phyloP scores from a whole-genome alignment of 2,113 vertebrate species.

The Chaetodon auriga region DNA sequence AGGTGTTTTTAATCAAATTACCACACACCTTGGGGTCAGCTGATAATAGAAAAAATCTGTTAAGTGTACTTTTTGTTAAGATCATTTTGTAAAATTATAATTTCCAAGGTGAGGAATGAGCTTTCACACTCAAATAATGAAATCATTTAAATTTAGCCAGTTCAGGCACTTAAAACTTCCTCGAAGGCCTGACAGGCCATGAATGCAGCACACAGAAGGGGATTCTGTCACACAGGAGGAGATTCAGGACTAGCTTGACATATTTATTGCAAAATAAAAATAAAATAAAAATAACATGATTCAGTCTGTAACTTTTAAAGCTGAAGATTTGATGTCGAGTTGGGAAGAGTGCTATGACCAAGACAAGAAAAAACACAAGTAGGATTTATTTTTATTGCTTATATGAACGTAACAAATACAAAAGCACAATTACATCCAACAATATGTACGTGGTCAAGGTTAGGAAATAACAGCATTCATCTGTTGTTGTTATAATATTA shows the following conservation, averaged over 20 bases:
- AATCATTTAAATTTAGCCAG: not conserved
- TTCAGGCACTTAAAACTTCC: not conserved
- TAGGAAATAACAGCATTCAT: not conserved
- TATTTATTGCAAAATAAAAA: not conserved
- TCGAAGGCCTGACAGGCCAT: too few species aligned
- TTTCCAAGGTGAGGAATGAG: not conserved
- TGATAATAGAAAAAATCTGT: not conserved
- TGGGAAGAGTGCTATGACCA: not conserved
- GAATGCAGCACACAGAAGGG: too few species aligned
- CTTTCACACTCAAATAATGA: not conserved
- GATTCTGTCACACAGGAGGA: not conserved
- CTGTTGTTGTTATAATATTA: not conserved
- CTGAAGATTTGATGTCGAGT: not conserved
- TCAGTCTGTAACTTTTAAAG: not conserved
- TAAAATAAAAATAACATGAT: not conserved
- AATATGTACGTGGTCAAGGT: not conserved
- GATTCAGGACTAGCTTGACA: not conserved
- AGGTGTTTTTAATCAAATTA: too few species aligned
- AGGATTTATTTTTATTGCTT: constrained; percentile 3
- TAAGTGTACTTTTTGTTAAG: not conserved
- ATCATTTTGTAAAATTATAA: not conserved
- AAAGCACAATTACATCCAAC: constrained; percentile 18
- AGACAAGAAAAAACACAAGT: not conserved
- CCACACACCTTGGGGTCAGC: not conserved
- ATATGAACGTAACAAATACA: constrained; percentile 36